Conservation (phyloP, 2,797 vertebrate species). For the Melanotaenia boesemani region DNA sequence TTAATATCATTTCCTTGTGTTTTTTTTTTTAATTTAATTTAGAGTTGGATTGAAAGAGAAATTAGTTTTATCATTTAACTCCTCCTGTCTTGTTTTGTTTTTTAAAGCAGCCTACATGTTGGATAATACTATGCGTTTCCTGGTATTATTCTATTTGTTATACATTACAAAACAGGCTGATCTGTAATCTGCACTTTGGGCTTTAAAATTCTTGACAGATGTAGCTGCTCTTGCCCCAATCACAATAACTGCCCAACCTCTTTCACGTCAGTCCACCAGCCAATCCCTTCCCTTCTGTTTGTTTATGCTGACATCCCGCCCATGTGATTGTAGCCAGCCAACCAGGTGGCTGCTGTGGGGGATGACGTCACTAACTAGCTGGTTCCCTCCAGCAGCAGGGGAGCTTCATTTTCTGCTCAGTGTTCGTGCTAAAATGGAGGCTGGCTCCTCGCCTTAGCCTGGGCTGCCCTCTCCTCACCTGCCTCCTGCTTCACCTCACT, state of each 20-base stretch:
- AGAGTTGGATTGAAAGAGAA: conserved; percentile 6
- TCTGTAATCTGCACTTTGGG: conserved; percentile 28
- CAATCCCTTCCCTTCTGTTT: conserved; percentile 84
- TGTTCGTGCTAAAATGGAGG: conserved; percentile 98
- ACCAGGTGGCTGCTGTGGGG: conserved; percentile 78
- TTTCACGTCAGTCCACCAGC: conserved; percentile 74
- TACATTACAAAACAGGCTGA: background rate
- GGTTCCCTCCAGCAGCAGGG: conserved; percentile 97
- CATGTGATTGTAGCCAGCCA: conserved; percentile 88
- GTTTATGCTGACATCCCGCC: conserved; percentile 87
- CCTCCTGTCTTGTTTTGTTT: conserved; percentile 3
- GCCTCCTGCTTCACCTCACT: conserved; percentile 80
- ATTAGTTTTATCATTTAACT: background rate
- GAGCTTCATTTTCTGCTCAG: conserved; percentile 96
- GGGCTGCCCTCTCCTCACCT: conserved; percentile 76
- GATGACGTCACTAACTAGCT: conserved; percentile 94
- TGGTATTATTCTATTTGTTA: conserved; percentile 5
- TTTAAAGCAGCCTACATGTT: background rate
- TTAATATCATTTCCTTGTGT: background rate
- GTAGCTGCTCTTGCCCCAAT: conserved; percentile 58
- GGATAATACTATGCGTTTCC: conserved; percentile 3
- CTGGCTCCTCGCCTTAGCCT: conserved; percentile 89
- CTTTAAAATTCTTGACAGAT: conserved; percentile 56
- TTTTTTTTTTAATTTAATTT: conserved; percentile 4
- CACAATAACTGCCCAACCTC: conserved; percentile 63